Base-by-base conservation (phyloP, 2,113 vertebrate species). In the Sturnus vulgaris region DNA sequence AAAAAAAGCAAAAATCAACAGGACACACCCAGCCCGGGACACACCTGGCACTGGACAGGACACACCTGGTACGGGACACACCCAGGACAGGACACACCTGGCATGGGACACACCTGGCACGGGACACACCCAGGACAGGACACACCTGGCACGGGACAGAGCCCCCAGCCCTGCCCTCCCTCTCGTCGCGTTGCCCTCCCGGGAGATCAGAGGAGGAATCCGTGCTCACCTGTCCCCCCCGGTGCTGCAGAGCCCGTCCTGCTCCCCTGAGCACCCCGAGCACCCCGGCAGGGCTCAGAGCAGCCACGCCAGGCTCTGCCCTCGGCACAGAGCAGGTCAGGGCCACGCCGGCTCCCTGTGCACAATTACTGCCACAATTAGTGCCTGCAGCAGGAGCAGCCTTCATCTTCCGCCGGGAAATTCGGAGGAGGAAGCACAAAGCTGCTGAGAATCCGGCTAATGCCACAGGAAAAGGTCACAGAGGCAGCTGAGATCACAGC, bases 291-390 rank as follows among this genome's bases (percentile, higher is more conserved):
- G 13, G 49, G 78, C 47, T 35, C 82, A 31, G 40, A 4, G 3
- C 55, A 2, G 8, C 75, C 56, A 14, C 71, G 8, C 21, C 33
- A 23, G 46, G 15, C 61, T 10, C 53, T 56, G 80, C 76, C 64
- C 53, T 0, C 30, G 15, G 9, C 50, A 16, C 82, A 13, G 46
- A 0, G 28, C 70, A 30, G 85, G 82, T 25, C 82, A n/a, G 1
- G 10, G 47, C 39, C 39, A 1, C 1, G 0, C 28, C 8, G 50
- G 22, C 8, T 70, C 44, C 59, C 64, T 5, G 49, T 2, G 24
- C 75, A 37, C 28, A n/a, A 16, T n/a, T 1, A 13, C 33, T 25
- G 56, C 30, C 7, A 63, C 53, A 27, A 4, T 49, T 42, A 22
- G 17, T 7, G 14, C 11, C 46, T 3, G 23, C 24, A 79, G 70